These are phyloP conservation scores for Pyralis farinalis DNA, from an alignment of 2,888 invertebrate genomes.

Conservation along the genomic window DNA sequence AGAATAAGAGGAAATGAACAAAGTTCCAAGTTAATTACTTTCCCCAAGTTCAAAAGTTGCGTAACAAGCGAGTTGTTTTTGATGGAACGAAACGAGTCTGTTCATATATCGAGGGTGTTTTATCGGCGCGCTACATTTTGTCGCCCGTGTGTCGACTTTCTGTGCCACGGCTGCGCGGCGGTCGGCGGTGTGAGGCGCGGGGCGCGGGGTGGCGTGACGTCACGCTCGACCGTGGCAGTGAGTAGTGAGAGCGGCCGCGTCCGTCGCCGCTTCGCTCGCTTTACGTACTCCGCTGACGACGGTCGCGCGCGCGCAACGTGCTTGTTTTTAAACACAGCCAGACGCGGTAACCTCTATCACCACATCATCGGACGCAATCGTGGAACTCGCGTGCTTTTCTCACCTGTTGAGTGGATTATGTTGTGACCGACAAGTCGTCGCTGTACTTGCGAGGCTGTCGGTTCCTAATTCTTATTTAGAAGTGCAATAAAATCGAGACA, in stretches of 20 bases:
- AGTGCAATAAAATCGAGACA: constrained; percentile 46
- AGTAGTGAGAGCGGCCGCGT: constrained; percentile 72
- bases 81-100: constrained; percentile 60
- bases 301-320: constrained; percentile 75
- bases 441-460: constrained; percentile 20
- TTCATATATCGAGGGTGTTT: constrained; percentile 72
- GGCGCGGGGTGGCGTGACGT: constrained; percentile 61
- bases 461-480: constrained; percentile 32
- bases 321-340: constrained; percentile 40
- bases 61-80: constrained; percentile 62
- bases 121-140: constrained; percentile 72
- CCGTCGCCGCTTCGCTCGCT: constrained; percentile 52
- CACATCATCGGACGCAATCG: constrained; percentile 47
- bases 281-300: constrained; percentile 72
- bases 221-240: constrained; percentile 80
- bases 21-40: constrained; percentile 24
- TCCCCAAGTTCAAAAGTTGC: constrained; percentile 62
- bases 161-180: constrained; percentile 68
- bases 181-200: constrained; percentile 31
- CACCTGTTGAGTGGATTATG: constrained; percentile 65
- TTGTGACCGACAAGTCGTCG: constrained; percentile 46
- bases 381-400: constrained; percentile 52
- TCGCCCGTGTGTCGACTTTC: constrained; percentile 71
- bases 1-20: constrained; percentile 19
- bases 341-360: constrained; percentile 52